Percentiles rank a stretch among this genome's conserved stretches.
Conservation (phyloP, 2,113 vertebrate species). For the Morone saxatilis region DNA sequence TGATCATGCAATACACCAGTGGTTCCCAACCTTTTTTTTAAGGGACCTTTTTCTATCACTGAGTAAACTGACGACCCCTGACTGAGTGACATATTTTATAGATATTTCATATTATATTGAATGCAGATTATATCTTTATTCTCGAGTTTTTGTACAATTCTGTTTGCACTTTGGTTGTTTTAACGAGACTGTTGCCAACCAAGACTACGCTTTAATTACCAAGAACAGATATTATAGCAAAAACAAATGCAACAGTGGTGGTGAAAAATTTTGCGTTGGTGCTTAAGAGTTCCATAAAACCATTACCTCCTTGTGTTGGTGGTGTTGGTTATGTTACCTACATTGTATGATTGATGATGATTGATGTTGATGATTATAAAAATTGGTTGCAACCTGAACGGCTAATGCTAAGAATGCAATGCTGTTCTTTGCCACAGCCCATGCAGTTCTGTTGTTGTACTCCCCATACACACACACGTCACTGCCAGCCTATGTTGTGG, state of each 20-base stretch:
- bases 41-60: no score
- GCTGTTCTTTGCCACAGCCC: slow-evolving; percentile 21
- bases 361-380: no score
- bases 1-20: not conserved
- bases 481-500: slow-evolving; percentile 56
- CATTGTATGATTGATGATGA: no score
- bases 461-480: slow-evolving; percentile 48
- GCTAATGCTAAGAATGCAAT: not conserved
- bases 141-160: no score
- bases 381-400: not conserved
- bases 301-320: not conserved
- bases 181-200: not conserved
- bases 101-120: no score
- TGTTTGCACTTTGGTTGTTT: no score
- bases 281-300: no score
- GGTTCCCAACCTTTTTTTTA: no score
- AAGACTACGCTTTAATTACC: not conserved
- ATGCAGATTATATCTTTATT: no score
- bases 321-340: not conserved
- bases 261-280: no score
- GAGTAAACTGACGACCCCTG: no score
- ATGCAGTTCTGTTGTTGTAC: slow-evolving; percentile 48
- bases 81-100: no score
- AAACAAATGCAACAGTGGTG: not conserved
- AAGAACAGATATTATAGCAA: not conserved